Base-by-base conservation (phyloP, 2,113 vertebrate species). In the Plestiodon gilberti region DNA sequence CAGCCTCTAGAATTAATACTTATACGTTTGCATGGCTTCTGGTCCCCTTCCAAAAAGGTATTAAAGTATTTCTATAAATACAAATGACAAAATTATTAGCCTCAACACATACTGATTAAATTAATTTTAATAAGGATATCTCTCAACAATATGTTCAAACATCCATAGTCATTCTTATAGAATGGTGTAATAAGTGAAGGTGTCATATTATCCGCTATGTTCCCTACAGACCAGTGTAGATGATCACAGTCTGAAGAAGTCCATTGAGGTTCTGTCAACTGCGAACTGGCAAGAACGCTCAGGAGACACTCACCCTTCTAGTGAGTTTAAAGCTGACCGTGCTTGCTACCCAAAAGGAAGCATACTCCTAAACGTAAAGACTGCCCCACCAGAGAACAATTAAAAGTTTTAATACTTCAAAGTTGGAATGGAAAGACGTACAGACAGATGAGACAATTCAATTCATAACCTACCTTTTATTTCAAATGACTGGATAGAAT, bases 1-100 rank as follows among this genome's bases (percentile, higher is more conserved):
- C 89, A 92, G 90, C 87, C 90, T 93, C 90, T 77, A 23, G 91
- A 88, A 90, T 87, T 94, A 93, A 93, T 92, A 0, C 0, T 90
- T 90, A 92, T 92, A 95, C 94, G 83, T 93, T 93, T 91, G 67
- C n/a, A 48, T 23, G 23, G 33, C 69, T 40, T 73, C 33, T 57
- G 10, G 13, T 62, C 55, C 57, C 38, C 20, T 83, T 75, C 28
- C 28, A 30, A 75, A 38, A 64, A 64, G 2, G 10, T 43, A 79
- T 79, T 62, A 78, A 59, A 57, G 5, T 38, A 22, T 67, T 59
- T 71, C n/a, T n/a, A n/a, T n/a, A n/a, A n/a, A n/a, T 33, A 35
- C 17, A 57, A 6, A 57, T 57, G 11, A 14, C 55, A 57, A 13
- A 7, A 57, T 57, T 57, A 57, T 57, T 8, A 48, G 43, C 6